Evolutionary conservation across 2,888 invertebrate genomes (phyloP).

Genomic region (Microlaimidae sp.): DNA sequence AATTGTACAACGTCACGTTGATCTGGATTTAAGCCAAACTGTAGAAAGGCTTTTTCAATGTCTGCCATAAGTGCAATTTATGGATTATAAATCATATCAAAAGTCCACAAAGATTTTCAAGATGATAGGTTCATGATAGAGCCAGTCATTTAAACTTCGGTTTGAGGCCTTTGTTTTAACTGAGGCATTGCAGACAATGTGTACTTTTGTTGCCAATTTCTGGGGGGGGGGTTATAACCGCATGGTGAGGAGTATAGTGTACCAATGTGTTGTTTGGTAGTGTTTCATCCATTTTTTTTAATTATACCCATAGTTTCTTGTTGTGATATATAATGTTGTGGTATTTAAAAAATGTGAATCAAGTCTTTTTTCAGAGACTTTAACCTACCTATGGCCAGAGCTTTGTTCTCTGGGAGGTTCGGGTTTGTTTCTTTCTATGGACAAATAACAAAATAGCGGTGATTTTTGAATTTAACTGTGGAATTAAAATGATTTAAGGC

Average conservation of each 20-base stretch:
- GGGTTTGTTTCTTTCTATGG: constrained; percentile 3
- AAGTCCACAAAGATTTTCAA: constrained; percentile 6
- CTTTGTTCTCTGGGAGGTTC: constrained; percentile 2
- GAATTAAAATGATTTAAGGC: not conserved
- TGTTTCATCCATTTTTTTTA: too few species aligned
- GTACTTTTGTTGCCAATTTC: not conserved
- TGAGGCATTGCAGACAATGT: not conserved
- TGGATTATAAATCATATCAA: constrained; percentile 1
- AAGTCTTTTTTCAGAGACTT: not conserved
- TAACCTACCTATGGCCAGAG: not conserved
- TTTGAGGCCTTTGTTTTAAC: too few species aligned
- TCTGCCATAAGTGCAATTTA: constrained; percentile 3
- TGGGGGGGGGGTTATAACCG: constrained; percentile 7
- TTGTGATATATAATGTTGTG: not conserved
- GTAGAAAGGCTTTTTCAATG: constrained; percentile 9
- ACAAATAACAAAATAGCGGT: too few species aligned
- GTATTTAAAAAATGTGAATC: not conserved
- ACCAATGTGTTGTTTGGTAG: too few species aligned
- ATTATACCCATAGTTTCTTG: constrained; percentile 9
- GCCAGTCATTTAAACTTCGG: constrained; percentile 8
- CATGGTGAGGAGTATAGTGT: constrained; percentile 8
- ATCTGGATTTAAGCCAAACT: not conserved
- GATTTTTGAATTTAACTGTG: too few species aligned
- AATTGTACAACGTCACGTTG: constrained; percentile 4
- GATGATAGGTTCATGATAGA: constrained; percentile 2